Evolutionary conservation across 2,888 invertebrate genomes (phyloP), one percentile per base, ranked within the genome.

Genomic region (Reticulitermes lucifugus): DNA sequence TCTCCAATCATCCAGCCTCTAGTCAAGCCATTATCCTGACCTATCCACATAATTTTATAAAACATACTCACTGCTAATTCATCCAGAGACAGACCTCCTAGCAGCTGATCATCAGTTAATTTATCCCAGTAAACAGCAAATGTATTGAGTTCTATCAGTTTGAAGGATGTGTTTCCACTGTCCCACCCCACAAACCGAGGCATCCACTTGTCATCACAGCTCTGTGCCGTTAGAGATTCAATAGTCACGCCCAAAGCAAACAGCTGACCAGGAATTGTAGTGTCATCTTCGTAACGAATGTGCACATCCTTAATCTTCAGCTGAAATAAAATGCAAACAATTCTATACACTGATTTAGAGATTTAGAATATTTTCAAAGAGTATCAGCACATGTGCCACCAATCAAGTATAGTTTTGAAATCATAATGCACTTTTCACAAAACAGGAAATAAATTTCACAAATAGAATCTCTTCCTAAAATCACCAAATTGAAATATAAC

Each of bases 251-350:
- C 99, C 91, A 96, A 96, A 70, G 97, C 96, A 91, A 98, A 95
- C 59, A 94, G 93, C 88, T 92, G 92, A 79, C 93, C 92, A 35
- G 94, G 93, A 87, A 95, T 93, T 22, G 96, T 96, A 25, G 94
- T 91, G 71, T 94, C 93, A 91, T 99, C 98, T 92, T 99, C 99
- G 91, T 98, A 99, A 9, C 99, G 95, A 86, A 99, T 94, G 91
- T 99, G 99, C 25, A 99, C 98, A 92, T 99, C 98, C 89, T 95
- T 96, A 86, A 99, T 95, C 90, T 97, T 97, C 79, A 99, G 91
- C 95, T 98, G 92, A 86, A 92, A 90, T 46, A 9, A 46, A 46
- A 46, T 12, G 12, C 46, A 46, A 46, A 46, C 46, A 46, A 46
- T 55, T 55, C 4, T 12, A 55, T 55, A 55, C 55, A 55, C 14